Evolutionary conservation across 1,140 invertebrate genomes (phyloP).

Genomic region (Linepithema humile): DNA sequence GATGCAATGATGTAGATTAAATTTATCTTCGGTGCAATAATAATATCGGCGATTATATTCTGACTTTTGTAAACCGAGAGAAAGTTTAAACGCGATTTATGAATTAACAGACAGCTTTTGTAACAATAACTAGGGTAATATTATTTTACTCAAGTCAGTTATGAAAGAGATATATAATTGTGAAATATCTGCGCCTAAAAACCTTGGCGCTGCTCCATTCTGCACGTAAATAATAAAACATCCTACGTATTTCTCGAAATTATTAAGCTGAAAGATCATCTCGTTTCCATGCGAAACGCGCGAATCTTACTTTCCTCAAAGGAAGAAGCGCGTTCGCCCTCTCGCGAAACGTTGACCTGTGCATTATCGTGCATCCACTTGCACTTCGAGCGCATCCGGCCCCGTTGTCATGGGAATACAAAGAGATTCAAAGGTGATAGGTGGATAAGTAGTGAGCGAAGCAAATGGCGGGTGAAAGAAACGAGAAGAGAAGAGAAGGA

Average conservation of each 20-base stretch:
- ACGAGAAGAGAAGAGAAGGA: not conserved
- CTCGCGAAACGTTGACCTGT: slow-evolving; percentile 61
- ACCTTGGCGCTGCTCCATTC: slow-evolving; percentile 13
- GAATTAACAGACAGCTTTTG: not conserved
- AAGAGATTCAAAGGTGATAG: slow-evolving; percentile 65
- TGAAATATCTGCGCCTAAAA: not conserved
- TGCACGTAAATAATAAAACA: slow-evolving; percentile 27
- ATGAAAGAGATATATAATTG: not conserved
- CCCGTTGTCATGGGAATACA: slow-evolving; percentile 72
- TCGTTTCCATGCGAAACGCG: not conserved
- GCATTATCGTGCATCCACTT: slow-evolving; percentile 54
- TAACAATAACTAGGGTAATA: not conserved
- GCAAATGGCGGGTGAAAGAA: not conserved
- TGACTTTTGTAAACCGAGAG: not conserved
- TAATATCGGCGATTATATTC: not conserved
- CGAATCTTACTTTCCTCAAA: not conserved
- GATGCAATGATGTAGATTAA: not conserved
- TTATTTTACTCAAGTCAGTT: not conserved
- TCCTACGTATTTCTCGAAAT: not conserved
- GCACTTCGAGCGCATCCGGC: slow-evolving; percentile 60
- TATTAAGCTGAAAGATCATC: slow-evolving; percentile 11
- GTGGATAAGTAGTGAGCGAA: slow-evolving; percentile 56
- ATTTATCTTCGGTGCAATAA: not conserved
- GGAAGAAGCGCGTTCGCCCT: not conserved
- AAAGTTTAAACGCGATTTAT: not conserved